Evolutionary conservation across 2,113 vertebrate genomes (phyloP).

Genomic region (Lutjanus erythropterus): DNA sequence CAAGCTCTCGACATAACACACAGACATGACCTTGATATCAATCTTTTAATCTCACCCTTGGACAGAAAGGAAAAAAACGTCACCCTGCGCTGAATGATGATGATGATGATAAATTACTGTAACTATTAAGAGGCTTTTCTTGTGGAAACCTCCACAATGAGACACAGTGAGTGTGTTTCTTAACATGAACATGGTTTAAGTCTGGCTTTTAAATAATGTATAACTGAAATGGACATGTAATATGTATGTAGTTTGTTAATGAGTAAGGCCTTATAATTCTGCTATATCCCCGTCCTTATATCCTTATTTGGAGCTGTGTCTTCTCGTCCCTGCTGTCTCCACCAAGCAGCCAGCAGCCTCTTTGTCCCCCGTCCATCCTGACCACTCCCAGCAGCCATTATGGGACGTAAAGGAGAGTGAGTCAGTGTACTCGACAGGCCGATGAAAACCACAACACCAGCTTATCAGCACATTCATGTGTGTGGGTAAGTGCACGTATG

Average conservation of each 20-base stretch:
- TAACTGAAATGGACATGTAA: not conserved
- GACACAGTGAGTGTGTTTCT: not conserved
- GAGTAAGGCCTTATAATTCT: not conserved
- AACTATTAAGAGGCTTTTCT: too few relatives aligned
- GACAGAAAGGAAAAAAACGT: too few relatives aligned
- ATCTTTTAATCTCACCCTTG: too few relatives aligned
- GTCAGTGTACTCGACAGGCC: constrained; percentile 5
- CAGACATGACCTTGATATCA: too few relatives aligned
- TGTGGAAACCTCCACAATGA: not conserved
- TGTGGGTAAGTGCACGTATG: not conserved
- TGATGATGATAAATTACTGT: too few relatives aligned
- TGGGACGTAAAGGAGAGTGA: constrained; percentile 23
- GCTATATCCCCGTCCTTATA: not conserved
- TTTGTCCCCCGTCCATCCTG: not conserved
- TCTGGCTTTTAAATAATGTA: not conserved
- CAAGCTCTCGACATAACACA: too few relatives aligned
- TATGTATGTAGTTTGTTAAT: not conserved
- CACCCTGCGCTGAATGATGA: too few relatives aligned
- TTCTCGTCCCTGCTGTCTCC: not conserved
- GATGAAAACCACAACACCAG: constrained; percentile 38
- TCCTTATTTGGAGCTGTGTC: constrained; percentile 28
- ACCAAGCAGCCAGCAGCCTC: not conserved
- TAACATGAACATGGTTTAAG: not conserved
- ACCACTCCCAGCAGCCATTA: constrained; percentile 28
- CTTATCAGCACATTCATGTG: constrained; percentile 17